phyloP scores from a whole-genome alignment of 2,797 vertebrate species.

The Bovichtus diacanthus region DNA sequence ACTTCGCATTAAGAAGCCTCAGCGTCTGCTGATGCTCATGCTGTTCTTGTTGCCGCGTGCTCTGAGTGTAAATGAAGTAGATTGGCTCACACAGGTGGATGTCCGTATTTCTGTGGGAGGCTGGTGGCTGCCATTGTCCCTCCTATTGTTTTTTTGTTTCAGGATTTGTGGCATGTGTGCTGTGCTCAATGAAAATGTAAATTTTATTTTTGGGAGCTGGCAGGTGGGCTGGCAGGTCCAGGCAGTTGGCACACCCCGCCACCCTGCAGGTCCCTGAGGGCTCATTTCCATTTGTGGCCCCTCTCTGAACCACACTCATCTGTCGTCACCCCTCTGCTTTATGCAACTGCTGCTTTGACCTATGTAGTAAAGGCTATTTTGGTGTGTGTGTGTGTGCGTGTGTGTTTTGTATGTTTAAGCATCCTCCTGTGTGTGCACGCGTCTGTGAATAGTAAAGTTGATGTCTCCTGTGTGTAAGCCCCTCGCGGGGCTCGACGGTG shows the following conservation, averaged over 20 bases:
- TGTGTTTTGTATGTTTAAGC: not conserved
- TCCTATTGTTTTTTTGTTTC: constrained; percentile 34
- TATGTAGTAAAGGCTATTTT: constrained; percentile 70
- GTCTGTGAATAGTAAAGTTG: constrained; percentile 52
- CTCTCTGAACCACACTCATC: constrained; percentile 14
- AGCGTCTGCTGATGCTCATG: constrained; percentile 12
- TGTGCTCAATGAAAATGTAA: constrained; percentile 40
- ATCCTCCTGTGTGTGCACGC: constrained; percentile 15
- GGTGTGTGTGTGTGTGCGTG: constrained; percentile 7
- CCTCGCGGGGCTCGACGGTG: constrained; percentile 61
- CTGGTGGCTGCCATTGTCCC: constrained; percentile 34
- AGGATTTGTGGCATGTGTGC: constrained; percentile 20
- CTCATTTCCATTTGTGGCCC: constrained; percentile 25
- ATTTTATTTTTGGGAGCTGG: constrained; percentile 31
- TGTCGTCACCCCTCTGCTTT: constrained; percentile 38
- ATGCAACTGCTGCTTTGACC: constrained; percentile 65
- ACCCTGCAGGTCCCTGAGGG: constrained; percentile 23
- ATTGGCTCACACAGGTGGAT: constrained; percentile 53
- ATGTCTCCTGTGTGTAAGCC: constrained; percentile 54
- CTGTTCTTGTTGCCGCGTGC: constrained; percentile 33
- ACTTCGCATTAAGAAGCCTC: constrained; percentile 8
- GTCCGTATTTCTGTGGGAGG: constrained; percentile 35
- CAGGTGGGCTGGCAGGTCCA: constrained; percentile 35
- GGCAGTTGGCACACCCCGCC: not conserved
- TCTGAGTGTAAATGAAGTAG: constrained; percentile 42